Evolutionary conservation across 2,888 invertebrate genomes (phyloP).

Genomic region (Argyresthia goedartella): DNA sequence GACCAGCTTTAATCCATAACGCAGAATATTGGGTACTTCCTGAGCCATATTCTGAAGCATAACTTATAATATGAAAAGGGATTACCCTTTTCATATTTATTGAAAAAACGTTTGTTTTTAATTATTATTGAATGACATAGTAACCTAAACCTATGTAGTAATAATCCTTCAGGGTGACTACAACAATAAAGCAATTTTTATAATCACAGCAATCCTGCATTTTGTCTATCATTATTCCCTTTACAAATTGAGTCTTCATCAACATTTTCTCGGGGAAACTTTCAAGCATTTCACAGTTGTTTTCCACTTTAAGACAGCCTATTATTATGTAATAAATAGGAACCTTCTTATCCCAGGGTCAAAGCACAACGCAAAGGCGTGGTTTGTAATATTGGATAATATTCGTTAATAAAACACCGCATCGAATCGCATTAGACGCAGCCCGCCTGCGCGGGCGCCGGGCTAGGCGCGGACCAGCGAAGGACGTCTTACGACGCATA

Average conservation of each 20-base stretch:
- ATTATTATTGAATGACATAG: too few relatives aligned
- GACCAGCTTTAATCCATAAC: too few relatives aligned
- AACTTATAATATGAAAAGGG: too few relatives aligned
- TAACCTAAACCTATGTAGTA: too few relatives aligned
- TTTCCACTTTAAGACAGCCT: background rate
- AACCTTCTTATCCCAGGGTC: slow-evolving; percentile 3
- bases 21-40: too few relatives aligned
- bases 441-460: slow-evolving; percentile 22
- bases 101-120: too few relatives aligned
- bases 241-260: too few relatives aligned
- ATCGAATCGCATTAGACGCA: slow-evolving; percentile 44
- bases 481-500: background rate
- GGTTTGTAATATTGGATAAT: slow-evolving; percentile 33
- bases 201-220: background rate
- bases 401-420: slow-evolving; percentile 41
- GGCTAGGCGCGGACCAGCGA: slow-evolving; percentile 14
- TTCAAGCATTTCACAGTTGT: background rate
- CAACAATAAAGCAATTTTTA: too few relatives aligned
- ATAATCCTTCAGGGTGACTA: too few relatives aligned
- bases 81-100: too few relatives aligned
- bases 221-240: background rate
- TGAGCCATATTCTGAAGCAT: too few relatives aligned
- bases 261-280: too few relatives aligned
- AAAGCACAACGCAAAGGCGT: slow-evolving; percentile 5
- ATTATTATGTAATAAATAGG: slow-evolving; percentile 6